Evolutionary conservation across 2,888 invertebrate species (phyloP).

Genomic region (Diaperis boleti): DNA sequence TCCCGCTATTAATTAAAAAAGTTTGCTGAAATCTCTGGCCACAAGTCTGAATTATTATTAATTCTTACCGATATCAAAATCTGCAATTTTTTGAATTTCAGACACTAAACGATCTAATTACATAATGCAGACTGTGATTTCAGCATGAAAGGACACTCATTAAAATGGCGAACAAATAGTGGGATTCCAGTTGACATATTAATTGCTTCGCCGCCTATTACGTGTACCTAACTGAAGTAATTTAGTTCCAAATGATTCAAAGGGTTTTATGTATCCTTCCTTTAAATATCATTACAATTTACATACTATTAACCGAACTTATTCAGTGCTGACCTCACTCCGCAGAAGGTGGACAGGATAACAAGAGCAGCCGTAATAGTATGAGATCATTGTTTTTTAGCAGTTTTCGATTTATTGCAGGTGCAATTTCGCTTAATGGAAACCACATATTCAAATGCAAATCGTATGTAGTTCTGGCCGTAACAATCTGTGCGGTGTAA

Average conservation of each 20-base stretch:
- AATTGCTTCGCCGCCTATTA: conserved; percentile 35
- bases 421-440: no score
- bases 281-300: conserved; percentile 7
- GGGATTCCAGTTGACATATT: conserved; percentile 30
- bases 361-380: no score
- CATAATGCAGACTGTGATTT: conserved; percentile 11
- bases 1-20: conserved; percentile 22
- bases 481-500: no score
- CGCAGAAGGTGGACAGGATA: no score
- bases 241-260: conserved; percentile 29
- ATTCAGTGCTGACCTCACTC: neutral
- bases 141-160: conserved; percentile 20
- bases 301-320: neutral
- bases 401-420: no score
- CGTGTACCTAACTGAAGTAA: conserved; percentile 32
- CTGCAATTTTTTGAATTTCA: neutral
- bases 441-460: no score
- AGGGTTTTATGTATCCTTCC: conserved; percentile 1
- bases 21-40: conserved; percentile 8
- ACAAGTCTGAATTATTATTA: conserved; percentile 9
- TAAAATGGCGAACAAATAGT: conserved; percentile 33
- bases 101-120: neutral
- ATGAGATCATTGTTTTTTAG: no score
- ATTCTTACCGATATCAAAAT: conserved; percentile 15
- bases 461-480: no score